Evolutionary conservation across 2,797 vertebrate genomes (phyloP).

Genomic region (Crocodylus rhombifer): DNA sequence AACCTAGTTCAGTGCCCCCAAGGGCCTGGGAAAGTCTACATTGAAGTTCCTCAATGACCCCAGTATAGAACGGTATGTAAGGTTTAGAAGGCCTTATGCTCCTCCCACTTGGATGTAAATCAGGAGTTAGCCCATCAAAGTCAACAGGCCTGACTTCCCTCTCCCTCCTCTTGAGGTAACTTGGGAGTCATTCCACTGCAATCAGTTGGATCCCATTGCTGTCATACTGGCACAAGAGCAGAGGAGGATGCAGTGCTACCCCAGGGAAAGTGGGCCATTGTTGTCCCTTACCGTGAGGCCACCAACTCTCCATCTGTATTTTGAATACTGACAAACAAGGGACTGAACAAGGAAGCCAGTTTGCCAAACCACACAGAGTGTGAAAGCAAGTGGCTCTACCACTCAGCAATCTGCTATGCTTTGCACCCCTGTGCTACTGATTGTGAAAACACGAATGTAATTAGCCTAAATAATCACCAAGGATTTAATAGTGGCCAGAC

Average conservation of each 20-base stretch:
- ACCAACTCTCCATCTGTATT: neutral
- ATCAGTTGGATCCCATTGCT: neutral
- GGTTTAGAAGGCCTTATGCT: neutral
- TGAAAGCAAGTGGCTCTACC: slow-evolving; percentile 2
- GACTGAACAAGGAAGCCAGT: neutral
- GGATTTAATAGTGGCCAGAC: slow-evolving; percentile 74
- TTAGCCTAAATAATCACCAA: slow-evolving; percentile 76
- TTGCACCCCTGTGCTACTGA: slow-evolving; percentile 72
- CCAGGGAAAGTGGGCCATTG: slow-evolving; percentile 37
- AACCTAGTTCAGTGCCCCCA: neutral
- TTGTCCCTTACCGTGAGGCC: fast-evolving
- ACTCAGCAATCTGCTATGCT: slow-evolving; percentile 69
- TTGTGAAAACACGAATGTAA: slow-evolving; percentile 77
- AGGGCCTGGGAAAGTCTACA: slow-evolving; percentile 29
- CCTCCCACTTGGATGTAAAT: neutral
- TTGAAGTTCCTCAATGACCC: neutral
- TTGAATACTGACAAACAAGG: neutral
- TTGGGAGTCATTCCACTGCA: neutral
- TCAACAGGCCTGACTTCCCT: neutral
- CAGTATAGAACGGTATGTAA: neutral
- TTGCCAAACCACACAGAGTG: slow-evolving; percentile 63
- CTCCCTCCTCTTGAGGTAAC: neutral
- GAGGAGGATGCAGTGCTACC: neutral
- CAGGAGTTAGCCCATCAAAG: fast-evolving
- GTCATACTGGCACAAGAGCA: slow-evolving; percentile 6